Conservation (phyloP, 2,797 vertebrate species). For the Squalus acanthias region DNA sequence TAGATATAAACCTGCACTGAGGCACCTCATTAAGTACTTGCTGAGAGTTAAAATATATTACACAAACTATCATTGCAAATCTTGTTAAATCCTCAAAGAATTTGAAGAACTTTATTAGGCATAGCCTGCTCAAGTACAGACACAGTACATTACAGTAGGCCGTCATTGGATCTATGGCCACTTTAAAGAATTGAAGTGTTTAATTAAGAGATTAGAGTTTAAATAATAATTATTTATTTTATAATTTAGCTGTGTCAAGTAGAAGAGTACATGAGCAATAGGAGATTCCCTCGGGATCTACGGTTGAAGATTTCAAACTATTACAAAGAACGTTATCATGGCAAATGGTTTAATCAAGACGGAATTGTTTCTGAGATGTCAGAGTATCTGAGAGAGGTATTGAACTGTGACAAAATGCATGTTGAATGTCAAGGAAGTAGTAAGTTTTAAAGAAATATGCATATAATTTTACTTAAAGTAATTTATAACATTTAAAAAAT, state of each 20-base stretch:
- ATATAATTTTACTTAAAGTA: neutral
- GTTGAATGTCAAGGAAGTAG: neutral
- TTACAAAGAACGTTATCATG: conserved; percentile 60
- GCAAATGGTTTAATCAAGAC: conserved; percentile 64
- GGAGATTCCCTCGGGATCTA: conserved; percentile 67
- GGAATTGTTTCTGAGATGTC: conserved; percentile 64
- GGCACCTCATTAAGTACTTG: neutral
- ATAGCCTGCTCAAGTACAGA: neutral
- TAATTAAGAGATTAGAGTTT: neutral
- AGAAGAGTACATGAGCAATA: conserved; percentile 67
- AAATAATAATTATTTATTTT: neutral
- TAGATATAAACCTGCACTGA: neutral
- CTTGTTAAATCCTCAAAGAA: neutral
- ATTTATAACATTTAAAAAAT: neutral
- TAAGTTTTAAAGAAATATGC: neutral
- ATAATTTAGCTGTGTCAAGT: conserved; percentile 59
- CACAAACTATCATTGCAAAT: neutral
- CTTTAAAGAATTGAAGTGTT: neutral
- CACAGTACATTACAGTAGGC: neutral
- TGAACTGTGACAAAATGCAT: neutral
- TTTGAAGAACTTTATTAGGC: neutral
- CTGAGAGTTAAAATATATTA: conserved; percentile 1
- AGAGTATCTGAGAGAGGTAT: conserved; percentile 58
- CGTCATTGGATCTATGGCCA: neutral
- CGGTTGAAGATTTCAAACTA: conserved; percentile 63